Evolutionary conservation across 2,888 invertebrate genomes (phyloP).

Genomic region (Lepidocyrtoides sp.): DNA sequence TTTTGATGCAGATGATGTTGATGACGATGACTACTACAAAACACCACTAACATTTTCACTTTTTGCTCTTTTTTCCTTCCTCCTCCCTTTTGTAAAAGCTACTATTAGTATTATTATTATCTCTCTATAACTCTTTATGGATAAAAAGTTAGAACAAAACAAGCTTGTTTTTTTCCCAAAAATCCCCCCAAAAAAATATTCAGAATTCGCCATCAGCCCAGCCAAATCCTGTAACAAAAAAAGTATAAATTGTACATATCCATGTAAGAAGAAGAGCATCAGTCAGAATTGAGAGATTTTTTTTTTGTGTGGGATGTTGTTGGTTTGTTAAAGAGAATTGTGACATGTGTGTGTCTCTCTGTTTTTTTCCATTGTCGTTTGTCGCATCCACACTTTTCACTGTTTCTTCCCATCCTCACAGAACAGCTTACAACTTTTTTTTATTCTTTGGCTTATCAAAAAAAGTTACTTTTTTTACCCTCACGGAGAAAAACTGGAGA

Average conservation of each 20-base stretch:
- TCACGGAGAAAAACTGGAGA: neutral
- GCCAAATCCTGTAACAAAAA: too few relatives aligned
- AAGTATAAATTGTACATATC: too few relatives aligned
- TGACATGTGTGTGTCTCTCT: constrained; percentile 29
- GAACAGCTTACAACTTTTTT: constrained; percentile 2
- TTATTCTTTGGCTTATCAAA: neutral
- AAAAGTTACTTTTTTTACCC: too few relatives aligned
- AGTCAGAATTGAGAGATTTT: too few relatives aligned
- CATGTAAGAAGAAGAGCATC: too few relatives aligned
- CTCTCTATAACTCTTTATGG: neutral
- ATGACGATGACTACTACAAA: neutral
- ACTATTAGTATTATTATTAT: neutral
- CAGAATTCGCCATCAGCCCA: too few relatives aligned
- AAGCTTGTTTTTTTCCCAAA: too few relatives aligned
- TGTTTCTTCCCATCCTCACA: neutral
- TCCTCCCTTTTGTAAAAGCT: neutral
- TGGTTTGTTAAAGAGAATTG: constrained; percentile 14
- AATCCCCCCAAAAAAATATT: too few relatives aligned
- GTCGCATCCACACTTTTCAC: constrained; percentile 30
- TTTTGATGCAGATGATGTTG: neutral
- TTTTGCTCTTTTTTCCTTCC: neutral
- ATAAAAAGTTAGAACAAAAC: too few relatives aligned
- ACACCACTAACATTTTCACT: too few relatives aligned
- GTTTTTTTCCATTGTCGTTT: neutral
- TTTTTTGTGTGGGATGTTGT: too few relatives aligned